Base-by-base conservation (phyloP, 2,888 invertebrate species). In the Heterodera filipjevi region DNA sequence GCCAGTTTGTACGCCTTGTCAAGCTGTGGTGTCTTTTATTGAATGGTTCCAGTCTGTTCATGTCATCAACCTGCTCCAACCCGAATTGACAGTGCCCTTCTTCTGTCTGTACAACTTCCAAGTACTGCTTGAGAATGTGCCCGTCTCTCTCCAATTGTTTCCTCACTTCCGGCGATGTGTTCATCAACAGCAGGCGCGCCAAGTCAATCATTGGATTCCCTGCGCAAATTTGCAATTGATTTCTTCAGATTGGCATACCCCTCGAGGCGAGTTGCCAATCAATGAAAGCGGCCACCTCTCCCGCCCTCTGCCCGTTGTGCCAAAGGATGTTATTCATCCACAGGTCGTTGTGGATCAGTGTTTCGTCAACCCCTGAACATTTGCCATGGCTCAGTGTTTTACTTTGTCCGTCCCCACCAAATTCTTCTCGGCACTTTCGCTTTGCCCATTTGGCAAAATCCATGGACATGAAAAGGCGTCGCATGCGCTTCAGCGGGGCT, bases 321-420 rank as follows among this genome's bases (percentile, higher is more conserved):
- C 66, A 66, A 27, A 66, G 66, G 30, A 66, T 19, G 66, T 66
- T 66, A 14, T 66, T 66, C 3, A 66, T 66, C 66, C 66, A 66
- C 27, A 66, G 66, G 27, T 66, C 66, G 66, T 66, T 66, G 66
- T 66, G 66, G 2, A 66, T 10, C 27, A 66, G 27, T 8, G 66
- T 66, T 8, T 66, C 66, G 2, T n/a, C 66, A 3, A 66, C 27
- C 16, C 66, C 66, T 32, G 14, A 66, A 27, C 14, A 14, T 14
- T 66, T 32, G 64, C 64, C 39, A 6, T 39, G 39, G 39, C 39
- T 39, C 39, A 39, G 39, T 39, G 39, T 6, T 10, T 39, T 39
- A 6, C 39, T 39, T 39, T 10, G 39, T 39, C 39, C 39, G 39
- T 10, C 5, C 66, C 66, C 66, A 66, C 59, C 59, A 2, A 59